These are phyloP conservation scores for Dexiosoma caninum DNA, from an alignment of 2,888 invertebrate genomes.

Conservation along the genomic window DNA sequence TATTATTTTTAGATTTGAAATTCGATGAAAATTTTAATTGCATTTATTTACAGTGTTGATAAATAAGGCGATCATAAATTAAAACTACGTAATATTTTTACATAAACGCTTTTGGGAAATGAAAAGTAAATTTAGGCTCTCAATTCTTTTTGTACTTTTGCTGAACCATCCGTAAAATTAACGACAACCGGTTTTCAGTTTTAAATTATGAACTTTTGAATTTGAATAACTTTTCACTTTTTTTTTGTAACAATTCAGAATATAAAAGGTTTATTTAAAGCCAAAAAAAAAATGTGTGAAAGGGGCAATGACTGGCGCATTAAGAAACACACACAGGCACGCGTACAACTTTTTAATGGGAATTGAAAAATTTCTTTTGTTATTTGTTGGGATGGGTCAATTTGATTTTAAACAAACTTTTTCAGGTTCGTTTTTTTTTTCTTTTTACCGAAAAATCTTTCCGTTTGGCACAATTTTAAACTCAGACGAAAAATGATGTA, in stretches of 20 bases:
- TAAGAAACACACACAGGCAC: not conserved
- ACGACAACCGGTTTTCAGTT: not conserved
- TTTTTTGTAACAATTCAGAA: not conserved
- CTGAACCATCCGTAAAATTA: not conserved
- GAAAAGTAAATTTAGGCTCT: not conserved
- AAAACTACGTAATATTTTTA: too few species aligned
- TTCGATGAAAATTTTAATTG: too few species aligned
- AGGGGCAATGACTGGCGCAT: not conserved
- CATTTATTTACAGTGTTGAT: too few species aligned
- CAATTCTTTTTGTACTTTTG: not conserved
- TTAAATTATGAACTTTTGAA: not conserved
- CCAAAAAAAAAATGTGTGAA: not conserved
- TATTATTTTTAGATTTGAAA: too few species aligned
- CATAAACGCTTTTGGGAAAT: not conserved
- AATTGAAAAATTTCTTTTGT: too few species aligned
- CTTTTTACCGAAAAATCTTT: not conserved
- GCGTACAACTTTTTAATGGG: too few species aligned
- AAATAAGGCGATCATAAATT: too few species aligned
- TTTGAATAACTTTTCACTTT: constrained; percentile 14
- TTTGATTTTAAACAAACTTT: not conserved
- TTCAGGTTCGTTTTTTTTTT: not conserved
- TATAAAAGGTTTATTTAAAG: not conserved
- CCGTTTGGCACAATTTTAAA: not conserved
- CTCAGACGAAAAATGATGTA: not conserved
- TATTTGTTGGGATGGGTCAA: not conserved